Conservation (phyloP, 2,797 vertebrate species). For the Fringilla coelebs region DNA sequence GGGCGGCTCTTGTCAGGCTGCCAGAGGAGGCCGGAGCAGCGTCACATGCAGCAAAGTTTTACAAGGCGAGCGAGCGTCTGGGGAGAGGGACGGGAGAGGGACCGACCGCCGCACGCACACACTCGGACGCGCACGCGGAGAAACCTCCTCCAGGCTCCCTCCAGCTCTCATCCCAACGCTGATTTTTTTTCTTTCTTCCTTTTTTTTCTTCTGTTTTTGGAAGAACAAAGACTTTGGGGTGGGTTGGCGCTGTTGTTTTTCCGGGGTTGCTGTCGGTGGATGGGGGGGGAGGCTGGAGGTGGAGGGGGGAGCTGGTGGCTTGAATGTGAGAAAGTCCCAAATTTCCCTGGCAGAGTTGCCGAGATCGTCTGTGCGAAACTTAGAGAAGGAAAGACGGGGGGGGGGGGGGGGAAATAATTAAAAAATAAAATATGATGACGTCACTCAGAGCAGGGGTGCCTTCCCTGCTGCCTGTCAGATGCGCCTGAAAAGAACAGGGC, state of each 20-base stretch:
- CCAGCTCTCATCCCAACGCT: not conserved
- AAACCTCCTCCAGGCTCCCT: constrained; percentile 7
- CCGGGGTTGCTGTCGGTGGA: not conserved
- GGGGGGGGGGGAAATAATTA: not conserved
- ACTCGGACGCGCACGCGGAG: not conserved
- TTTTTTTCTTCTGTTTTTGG: not conserved
- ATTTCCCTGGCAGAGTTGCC: not conserved
- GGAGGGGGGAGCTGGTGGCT: not conserved
- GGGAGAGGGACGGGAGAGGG: constrained; percentile 57
- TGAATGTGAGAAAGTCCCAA: not conserved
- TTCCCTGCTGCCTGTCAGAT: constrained; percentile 70
- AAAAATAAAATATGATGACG: constrained; percentile 62
- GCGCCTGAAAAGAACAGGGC: constrained; percentile 70
- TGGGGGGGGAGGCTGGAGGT: not conserved
- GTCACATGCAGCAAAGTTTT: constrained; percentile 72
- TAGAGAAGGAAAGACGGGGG: constrained; percentile 10
- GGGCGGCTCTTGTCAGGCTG: constrained; percentile 67
- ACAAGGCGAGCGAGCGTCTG: constrained; percentile 50
- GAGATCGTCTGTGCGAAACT: constrained; percentile 2
- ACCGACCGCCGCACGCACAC: not conserved
- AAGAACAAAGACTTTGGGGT: constrained; percentile 43
- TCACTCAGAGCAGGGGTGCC: constrained; percentile 68
- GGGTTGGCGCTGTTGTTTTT: constrained; percentile 12
- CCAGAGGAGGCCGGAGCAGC: constrained; percentile 70
- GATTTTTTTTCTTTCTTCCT: not conserved